Base-by-base conservation (phyloP, 2,888 invertebrate species). In the Thymelicus sylvestris region DNA sequence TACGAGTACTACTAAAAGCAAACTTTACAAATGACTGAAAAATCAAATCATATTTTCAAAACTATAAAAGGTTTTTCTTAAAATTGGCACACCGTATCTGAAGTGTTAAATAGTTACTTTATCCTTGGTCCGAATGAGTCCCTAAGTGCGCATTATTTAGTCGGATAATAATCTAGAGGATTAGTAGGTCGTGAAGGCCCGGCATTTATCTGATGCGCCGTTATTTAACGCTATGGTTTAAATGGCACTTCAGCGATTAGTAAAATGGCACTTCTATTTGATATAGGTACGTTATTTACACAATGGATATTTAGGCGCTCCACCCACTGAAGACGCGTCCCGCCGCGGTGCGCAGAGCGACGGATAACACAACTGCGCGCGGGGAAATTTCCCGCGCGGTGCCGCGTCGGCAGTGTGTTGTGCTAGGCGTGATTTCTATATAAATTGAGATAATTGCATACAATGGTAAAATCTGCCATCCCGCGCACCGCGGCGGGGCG, bases 111-210 rank as follows among this genome's bases (percentile, higher is more conserved):
- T 55, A 55, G 55, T 55, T 24, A 24, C 19, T 19, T 66, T 44
- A 66, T 66, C 55, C 44, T 57, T 66, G 44, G 55, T 19, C 44
- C 59, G 31, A 69, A 59, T 44, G 57, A 79, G 76, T 80, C 82
- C 81, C 84, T 61, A 12, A 78, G 75, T 75, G 77, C 78, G 68
- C 80, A 82, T 86, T 83, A 83, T 80, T 83, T 81, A 79, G 71
- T 61, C 66, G 75, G 78, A 80, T 83, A 82, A 82, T 85, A 83
- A 84, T 85, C 82, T 80, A 75, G 80, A 77, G 76, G 82, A 82
- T 85, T 83, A 82, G 80, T 83, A 78, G 77, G 73, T 76, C 79
- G 72, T 78, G 50, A 50, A 47, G 63, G 64, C 15, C 48, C 67
- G 19, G 41, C 64, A n/a, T 41, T 69, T 70, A 65, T 70, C 65